phyloP scores from a whole-genome alignment of 2,888 invertebrate genomes.

The Drosophila leonis region DNA sequence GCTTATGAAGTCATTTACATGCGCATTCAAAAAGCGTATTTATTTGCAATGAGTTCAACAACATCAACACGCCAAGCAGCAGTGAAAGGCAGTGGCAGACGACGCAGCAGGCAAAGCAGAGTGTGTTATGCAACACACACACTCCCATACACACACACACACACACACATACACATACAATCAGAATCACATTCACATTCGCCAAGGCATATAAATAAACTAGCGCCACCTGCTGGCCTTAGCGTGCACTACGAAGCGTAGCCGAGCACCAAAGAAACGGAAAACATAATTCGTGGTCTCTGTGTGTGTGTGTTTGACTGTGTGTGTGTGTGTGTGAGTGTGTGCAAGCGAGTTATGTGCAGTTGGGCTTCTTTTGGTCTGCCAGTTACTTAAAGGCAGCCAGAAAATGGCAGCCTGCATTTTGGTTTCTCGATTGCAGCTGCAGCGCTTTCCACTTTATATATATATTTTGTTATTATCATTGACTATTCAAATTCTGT shows the following conservation, averaged over 20 bases:
- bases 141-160: conserved; percentile 3
- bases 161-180: conserved; percentile 12
- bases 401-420: conserved; percentile 29
- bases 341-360: conserved; percentile 21
- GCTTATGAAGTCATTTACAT: conserved; percentile 83
- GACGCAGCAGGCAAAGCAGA: conserved; percentile 40
- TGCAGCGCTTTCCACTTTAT: neutral
- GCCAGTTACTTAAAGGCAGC: conserved; percentile 24
- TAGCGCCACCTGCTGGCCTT: conserved; percentile 77
- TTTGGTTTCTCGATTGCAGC: neutral
- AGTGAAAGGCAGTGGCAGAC: conserved; percentile 11
- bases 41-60: conserved; percentile 83
- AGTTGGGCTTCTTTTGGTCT: conserved; percentile 40
- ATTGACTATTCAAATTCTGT: conserved; percentile 3
- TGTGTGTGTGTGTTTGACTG: neutral
- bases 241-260: conserved; percentile 58
- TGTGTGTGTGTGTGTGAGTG: neutral
- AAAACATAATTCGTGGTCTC: conserved; percentile 70
- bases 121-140: conserved; percentile 51
- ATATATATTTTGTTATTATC: neutral
- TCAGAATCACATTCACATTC: conserved; percentile 25
- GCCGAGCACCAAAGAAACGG: conserved; percentile 34
- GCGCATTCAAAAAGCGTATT: conserved; percentile 80
- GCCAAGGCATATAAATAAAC: conserved; percentile 71
- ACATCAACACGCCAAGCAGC: conserved; percentile 67